phyloP scores from a whole-genome alignment of 2,888 invertebrate genomes.

The Eumacrocentrus americanus region DNA sequence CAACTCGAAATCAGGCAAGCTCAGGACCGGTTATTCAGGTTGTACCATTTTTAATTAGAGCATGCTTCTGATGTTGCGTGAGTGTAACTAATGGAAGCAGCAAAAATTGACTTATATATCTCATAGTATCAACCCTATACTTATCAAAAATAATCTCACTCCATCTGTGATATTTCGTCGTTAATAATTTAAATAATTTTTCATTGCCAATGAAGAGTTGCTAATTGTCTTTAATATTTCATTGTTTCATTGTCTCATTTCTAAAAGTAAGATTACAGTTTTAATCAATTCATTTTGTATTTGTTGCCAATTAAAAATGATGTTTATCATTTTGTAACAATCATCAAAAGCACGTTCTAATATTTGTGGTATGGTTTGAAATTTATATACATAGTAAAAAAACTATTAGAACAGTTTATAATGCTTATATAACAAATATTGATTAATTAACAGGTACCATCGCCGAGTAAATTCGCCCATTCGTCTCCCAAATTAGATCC shows the following conservation, averaged over 20 bases:
- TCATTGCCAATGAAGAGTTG: background rate
- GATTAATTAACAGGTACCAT: slow-evolving; percentile 59
- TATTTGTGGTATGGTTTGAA: slow-evolving; percentile 52
- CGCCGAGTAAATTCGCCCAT: slow-evolving; percentile 66
- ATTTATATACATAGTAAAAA: slow-evolving; percentile 14
- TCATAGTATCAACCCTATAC: too few relatives aligned
- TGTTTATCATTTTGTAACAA: background rate
- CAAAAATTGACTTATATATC: too few relatives aligned
- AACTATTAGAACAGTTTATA: slow-evolving; percentile 37
- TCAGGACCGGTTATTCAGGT: slow-evolving; percentile 58
- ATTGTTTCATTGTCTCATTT: too few relatives aligned
- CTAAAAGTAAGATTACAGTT: too few relatives aligned
- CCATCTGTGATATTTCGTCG: too few relatives aligned
- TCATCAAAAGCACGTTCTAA: slow-evolving; percentile 55
- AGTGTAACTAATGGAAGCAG: slow-evolving; percentile 36
- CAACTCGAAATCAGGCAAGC: slow-evolving; percentile 59
- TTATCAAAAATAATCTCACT: too few relatives aligned
- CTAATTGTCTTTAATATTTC: background rate
- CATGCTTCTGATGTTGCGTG: slow-evolving; percentile 51
- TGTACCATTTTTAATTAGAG: slow-evolving; percentile 56
- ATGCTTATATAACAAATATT: slow-evolving; percentile 19
- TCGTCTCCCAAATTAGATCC: slow-evolving; percentile 63
- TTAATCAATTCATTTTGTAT: background rate
- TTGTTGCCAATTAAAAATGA: background rate
- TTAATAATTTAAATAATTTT: too few relatives aligned